Base-by-base conservation (phyloP, 2,113 vertebrate species). In the Elephantulus edwardii region DNA sequence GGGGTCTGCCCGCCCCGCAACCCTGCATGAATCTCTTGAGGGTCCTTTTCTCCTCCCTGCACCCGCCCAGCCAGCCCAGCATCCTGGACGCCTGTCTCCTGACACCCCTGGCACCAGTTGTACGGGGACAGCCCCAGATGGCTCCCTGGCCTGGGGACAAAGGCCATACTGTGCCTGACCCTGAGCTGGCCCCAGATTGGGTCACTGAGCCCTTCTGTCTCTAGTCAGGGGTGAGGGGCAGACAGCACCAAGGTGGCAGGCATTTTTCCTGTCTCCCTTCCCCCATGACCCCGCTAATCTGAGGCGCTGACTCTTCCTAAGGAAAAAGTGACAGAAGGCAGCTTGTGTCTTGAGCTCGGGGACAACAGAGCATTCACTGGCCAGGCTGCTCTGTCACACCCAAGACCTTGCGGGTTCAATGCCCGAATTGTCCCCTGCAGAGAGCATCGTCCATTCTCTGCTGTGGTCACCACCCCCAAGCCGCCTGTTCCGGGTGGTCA, bases 181-280 rank as follows among this genome's bases (percentile, higher is more conserved):
- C 91, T 78, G 76, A 90, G 72, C 83, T 83, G 89, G 92, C 94
- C 78, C 72, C 80, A 58, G 84, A 62, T 86, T 80, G 83, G 93
- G 93, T 93, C 94, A 96, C 94, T 95, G 94, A 90, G 92, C 48
- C 76, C 62, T 95, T 96, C 94, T 96, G 93, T 96, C 86, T 83
- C 88, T 33, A 48, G 56, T 86, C 74, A 50, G 60, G 90, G 95
- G 86, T 74, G 90, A 89, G 90, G 86, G 79, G 72, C 93, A 90
- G 91, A 93, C 66, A 1, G 89, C 92, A 95, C 64, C 83, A 95
- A 96, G 96, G 95, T 96, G 95, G 93, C 95, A 93, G 84, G 80
- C 83, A 72, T 64, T 94, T 89, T 93, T 95, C 95, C 94, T 78
- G 8, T 88, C 66, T 68, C 95, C 82, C 88, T 80, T 19, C 90